A percentile compares a stretch with the other conserved stretches of the same genome.
Evolutionary conservation across 2,797 vertebrate species (phyloP).

Genomic region (Silurus lanzhouensis): DNA sequence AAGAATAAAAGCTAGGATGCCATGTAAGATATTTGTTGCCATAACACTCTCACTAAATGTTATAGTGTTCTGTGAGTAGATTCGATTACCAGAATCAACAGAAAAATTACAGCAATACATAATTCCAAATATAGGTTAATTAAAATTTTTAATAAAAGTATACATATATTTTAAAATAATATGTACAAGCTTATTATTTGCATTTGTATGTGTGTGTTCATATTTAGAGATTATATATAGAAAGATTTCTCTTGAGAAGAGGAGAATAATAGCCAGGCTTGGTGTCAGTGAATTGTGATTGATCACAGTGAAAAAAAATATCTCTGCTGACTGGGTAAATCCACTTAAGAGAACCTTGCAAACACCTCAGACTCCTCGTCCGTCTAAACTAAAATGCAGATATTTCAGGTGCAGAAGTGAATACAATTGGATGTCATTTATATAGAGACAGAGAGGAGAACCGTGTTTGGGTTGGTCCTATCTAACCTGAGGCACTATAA

Average conservation of each 20-base stretch:
- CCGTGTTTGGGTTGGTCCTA: slow-evolving; percentile 34
- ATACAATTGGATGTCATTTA: slow-evolving; percentile 22
- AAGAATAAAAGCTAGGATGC: slow-evolving; percentile 16
- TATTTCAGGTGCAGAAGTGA: slow-evolving; percentile 32
- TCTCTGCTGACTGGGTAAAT: slow-evolving; percentile 75
- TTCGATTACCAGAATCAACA: not conserved
- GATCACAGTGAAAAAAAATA: slow-evolving; percentile 77
- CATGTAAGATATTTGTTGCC: slow-evolving; percentile 44
- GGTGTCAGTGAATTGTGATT: slow-evolving; percentile 73
- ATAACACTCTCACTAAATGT: slow-evolving; percentile 22
- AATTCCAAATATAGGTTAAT: not conserved
- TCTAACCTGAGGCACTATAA: slow-evolving; percentile 66
- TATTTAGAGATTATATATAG: not conserved
- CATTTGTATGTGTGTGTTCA: not conserved
- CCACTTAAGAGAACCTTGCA: slow-evolving; percentile 64
- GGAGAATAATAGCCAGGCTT: slow-evolving; percentile 61
- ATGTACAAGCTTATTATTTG: not conserved
- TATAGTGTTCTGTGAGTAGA: not conserved
- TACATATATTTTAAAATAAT: not conserved
- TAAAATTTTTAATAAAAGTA: not conserved
- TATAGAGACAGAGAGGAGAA: slow-evolving; percentile 22
- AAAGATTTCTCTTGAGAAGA: not conserved
- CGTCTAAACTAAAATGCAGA: slow-evolving; percentile 48
- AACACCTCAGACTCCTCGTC: slow-evolving; percentile 27
- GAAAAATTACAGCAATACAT: not conserved